Percentiles rank a stretch among this genome's conserved stretches.
These are phyloP conservation scores for Gavialis gangeticus DNA, from an alignment of 2,113 vertebrate genomes.

Conservation along the genomic window DNA sequence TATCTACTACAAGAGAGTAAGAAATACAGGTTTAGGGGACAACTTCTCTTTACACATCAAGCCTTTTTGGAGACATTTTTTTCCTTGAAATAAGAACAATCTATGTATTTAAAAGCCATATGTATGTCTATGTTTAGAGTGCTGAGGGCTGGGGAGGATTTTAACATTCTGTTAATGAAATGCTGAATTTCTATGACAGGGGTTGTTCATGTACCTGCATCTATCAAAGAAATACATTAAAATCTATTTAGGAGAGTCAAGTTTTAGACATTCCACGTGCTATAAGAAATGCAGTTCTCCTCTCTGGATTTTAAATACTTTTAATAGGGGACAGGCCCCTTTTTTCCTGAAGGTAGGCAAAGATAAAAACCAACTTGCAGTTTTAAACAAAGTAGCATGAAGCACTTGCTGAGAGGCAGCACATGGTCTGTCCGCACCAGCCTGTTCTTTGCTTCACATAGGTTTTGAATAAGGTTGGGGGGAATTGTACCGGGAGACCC, in stretches of 20 bases:
- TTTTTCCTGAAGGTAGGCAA: background rate
- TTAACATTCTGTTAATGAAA: background rate
- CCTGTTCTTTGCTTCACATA: background rate
- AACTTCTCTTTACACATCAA: background rate
- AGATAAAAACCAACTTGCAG: background rate
- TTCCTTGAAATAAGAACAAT: background rate
- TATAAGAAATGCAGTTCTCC: background rate
- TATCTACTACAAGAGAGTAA: background rate
- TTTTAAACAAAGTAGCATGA: background rate
- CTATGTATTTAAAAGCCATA: background rate
- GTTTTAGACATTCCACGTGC: background rate
- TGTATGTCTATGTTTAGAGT: background rate
- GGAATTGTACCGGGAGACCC: background rate
- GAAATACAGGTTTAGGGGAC: background rate
- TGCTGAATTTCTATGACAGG: background rate
- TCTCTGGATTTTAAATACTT: background rate
- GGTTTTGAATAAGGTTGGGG: background rate
- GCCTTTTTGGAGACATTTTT: background rate
- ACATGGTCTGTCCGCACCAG: background rate
- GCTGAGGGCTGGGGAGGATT: background rate
- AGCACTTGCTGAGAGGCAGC: background rate
- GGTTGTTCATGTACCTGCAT: background rate
- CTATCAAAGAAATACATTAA: background rate
- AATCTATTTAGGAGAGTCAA: rapidly evolving
- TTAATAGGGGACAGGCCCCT: background rate